A percentile compares a stretch with the other conserved stretches of the same genome.
Conservation (phyloP, 2,797 vertebrate genomes). For the Ataeniobius toweri region DNA sequence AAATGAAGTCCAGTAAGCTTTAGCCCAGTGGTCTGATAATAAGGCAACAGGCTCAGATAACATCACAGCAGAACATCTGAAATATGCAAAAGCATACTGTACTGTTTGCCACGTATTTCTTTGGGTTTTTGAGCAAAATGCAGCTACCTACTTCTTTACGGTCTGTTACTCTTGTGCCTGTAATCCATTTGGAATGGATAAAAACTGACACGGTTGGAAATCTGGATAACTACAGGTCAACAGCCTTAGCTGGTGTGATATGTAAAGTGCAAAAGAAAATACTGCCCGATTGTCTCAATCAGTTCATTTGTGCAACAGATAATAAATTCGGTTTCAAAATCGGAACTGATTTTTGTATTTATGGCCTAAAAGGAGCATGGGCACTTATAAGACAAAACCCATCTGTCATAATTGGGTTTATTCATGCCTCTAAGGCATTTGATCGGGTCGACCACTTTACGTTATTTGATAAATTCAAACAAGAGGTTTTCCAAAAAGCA, state of each 20-base stretch:
- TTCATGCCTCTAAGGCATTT: too few species aligned
- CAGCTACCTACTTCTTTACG: neutral
- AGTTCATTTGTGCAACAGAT: neutral
- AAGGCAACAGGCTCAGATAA: too few species aligned
- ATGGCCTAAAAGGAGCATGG: neutral
- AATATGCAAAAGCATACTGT: neutral
- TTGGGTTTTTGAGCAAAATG: neutral
- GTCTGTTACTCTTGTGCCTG: neutral
- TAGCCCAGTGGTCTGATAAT: neutral
- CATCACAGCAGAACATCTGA: conserved; percentile 1
- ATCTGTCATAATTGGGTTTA: too few species aligned
- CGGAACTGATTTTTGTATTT: neutral
- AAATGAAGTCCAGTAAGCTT: neutral
- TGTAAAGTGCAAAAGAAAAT: neutral
- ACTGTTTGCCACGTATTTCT: neutral
- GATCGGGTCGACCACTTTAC: neutral
- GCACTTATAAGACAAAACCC: neutral
- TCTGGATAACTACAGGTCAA: neutral
- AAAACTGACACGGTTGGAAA: neutral
- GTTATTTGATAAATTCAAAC: neutral
- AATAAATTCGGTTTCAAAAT: neutral
- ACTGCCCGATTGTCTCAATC: neutral
- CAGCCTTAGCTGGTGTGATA: neutral
- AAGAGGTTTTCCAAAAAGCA: neutral
- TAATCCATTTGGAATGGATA: neutral